A percentile compares a stretch with the other conserved stretches of the same genome.
phyloP scores from a whole-genome alignment of 2,113 vertebrate genomes.

The Struthio camelus region DNA sequence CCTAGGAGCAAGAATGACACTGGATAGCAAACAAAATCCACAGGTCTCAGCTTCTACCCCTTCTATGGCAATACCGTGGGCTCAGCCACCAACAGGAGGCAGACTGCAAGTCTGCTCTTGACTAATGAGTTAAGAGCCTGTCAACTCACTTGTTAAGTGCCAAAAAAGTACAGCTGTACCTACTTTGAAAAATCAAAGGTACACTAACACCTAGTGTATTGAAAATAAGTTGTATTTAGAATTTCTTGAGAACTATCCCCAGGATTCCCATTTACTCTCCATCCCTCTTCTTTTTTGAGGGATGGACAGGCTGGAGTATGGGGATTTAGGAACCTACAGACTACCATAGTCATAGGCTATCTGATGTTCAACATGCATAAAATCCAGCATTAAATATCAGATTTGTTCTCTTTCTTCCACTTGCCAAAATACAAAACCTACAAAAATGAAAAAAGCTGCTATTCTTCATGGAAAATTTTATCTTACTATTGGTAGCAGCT shows the following conservation, averaged over 20 bases:
- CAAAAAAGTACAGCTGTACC: neutral
- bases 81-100: neutral
- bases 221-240: neutral
- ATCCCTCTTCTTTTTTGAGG: too few relatives aligned
- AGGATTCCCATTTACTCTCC: neutral
- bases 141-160: accelerated
- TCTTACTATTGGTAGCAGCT: neutral
- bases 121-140: neutral
- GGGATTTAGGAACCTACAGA: neutral
- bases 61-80: neutral
- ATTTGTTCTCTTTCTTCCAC: neutral
- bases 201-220: neutral
- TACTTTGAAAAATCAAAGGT: neutral
- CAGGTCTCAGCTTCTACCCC: neutral
- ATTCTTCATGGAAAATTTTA: neutral
- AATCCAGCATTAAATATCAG: neutral
- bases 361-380: neutral
- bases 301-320: neutral
- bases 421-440: neutral
- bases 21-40: neutral
- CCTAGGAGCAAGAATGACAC: neutral
- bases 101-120: neutral
- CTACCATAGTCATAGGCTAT: neutral
- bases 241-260: neutral
- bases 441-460: neutral